phyloP scores from a whole-genome alignment of 1,140 invertebrate species.

The Hycleus phaleratus region DNA sequence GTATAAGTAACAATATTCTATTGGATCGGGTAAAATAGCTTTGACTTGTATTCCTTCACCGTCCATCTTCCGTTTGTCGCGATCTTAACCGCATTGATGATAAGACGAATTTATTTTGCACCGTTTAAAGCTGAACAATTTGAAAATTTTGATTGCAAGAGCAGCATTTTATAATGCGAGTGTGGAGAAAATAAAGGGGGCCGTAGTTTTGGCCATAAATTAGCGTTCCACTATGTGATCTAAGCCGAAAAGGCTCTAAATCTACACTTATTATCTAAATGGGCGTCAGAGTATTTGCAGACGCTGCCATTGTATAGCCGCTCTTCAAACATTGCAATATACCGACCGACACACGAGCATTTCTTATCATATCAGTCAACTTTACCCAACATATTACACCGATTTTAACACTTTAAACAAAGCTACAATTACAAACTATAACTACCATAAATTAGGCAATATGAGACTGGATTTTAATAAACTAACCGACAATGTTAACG shows the following conservation, averaged over 20 bases:
- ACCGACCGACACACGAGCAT: not conserved
- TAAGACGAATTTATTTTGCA: slow-evolving; percentile 24
- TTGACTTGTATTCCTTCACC: slow-evolving; percentile 28
- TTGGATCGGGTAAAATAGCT: not conserved
- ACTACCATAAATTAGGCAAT: no score
- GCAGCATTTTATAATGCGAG: no score
- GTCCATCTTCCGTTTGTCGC: slow-evolving; percentile 34
- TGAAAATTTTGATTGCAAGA: no score
- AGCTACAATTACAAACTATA: no score
- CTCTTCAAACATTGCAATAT: slow-evolving; percentile 23
- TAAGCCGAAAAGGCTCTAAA: slow-evolving; percentile 38
- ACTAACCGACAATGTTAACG: no score
- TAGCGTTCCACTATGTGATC: slow-evolving; percentile 32
- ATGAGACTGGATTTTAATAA: no score
- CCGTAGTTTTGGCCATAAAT: slow-evolving; percentile 32
- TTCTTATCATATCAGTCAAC: no score
- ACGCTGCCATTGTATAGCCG: slow-evolving; percentile 20
- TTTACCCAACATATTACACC: no score
- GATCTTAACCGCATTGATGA: slow-evolving; percentile 23
- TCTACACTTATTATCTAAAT: slow-evolving; percentile 39
- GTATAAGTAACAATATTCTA: slow-evolving; percentile 6
- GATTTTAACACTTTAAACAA: no score
- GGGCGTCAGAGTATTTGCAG: slow-evolving; percentile 36
- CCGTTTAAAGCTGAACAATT: no score
- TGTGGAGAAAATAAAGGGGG: not conserved